These are phyloP conservation scores for Asobara japonica DNA, from an alignment of 1,140 invertebrate species.

Conservation along the genomic window DNA sequence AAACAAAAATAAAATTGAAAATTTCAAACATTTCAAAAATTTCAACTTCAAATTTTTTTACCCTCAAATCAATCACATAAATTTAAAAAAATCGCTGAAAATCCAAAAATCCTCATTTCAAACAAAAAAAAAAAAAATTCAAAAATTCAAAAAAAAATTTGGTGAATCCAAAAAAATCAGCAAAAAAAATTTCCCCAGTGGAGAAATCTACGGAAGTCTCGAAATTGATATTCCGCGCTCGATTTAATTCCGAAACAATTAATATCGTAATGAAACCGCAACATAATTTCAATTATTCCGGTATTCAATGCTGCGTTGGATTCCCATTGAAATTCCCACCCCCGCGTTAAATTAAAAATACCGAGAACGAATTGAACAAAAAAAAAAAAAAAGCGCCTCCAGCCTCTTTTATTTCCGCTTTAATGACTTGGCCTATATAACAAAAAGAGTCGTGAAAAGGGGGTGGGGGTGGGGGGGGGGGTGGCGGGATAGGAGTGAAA, in stretches of 20 bases:
- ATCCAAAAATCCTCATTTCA: too few species aligned
- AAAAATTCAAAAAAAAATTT: too few species aligned
- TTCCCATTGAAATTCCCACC: too few species aligned
- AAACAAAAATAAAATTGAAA: too few species aligned
- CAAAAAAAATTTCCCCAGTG: too few species aligned
- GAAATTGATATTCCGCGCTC: background rate
- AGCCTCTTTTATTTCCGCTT: conserved; percentile 20
- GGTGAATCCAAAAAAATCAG: too few species aligned
- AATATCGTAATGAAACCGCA: background rate
- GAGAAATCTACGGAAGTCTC: too few species aligned
- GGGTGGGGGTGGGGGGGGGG: background rate
- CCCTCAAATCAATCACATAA: too few species aligned
- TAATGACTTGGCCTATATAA: conserved; percentile 20
- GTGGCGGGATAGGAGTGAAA: background rate
- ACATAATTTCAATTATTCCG: background rate
- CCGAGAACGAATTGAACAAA: background rate
- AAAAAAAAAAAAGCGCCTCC: background rate
- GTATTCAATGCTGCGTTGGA: background rate
- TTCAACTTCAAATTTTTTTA: too few species aligned
- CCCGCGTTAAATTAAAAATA: background rate
- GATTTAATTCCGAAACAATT: background rate
- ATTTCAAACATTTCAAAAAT: too few species aligned
- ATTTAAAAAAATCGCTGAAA: too few species aligned
- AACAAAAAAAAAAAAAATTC: too few species aligned
- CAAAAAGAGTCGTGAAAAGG: background rate